phyloP scores from a whole-genome alignment of 2,888 invertebrate genomes.

The Leptura quadrifasciata region DNA sequence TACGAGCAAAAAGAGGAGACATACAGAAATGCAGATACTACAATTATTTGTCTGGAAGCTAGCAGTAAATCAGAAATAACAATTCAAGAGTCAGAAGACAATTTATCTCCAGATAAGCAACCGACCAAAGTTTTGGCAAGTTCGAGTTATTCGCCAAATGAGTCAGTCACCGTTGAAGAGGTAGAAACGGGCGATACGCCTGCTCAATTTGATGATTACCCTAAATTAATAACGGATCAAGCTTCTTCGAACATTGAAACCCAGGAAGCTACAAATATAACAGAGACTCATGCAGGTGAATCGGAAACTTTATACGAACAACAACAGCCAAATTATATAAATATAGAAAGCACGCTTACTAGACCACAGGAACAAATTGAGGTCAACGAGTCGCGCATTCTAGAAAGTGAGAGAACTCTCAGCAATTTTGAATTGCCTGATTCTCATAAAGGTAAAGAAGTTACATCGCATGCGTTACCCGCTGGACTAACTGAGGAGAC shows the following conservation, averaged over 20 bases:
- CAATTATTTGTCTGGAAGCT: constrained; percentile 77
- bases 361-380: constrained; percentile 79
- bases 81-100: constrained; percentile 82
- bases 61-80: constrained; percentile 77
- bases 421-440: constrained; percentile 75
- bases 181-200: constrained; percentile 77
- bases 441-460: constrained; percentile 74
- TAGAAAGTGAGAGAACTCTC: constrained; percentile 81
- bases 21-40: constrained; percentile 73
- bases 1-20: constrained; percentile 73
- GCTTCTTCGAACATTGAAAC: constrained; percentile 77
- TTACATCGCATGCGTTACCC: constrained; percentile 75
- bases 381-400: constrained; percentile 78
- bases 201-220: constrained; percentile 74
- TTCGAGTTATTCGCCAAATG: constrained; percentile 77
- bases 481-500: constrained; percentile 75
- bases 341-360: constrained; percentile 72
- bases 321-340: constrained; percentile 68
- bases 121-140: constrained; percentile 77
- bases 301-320: constrained; percentile 76
- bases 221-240: constrained; percentile 77
- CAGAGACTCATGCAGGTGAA: constrained; percentile 79
- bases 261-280: constrained; percentile 80
- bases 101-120: constrained; percentile 75
- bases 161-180: constrained; percentile 79